Conservation (phyloP, 2,113 vertebrate genomes). For the Ardeotis arabs region DNA sequence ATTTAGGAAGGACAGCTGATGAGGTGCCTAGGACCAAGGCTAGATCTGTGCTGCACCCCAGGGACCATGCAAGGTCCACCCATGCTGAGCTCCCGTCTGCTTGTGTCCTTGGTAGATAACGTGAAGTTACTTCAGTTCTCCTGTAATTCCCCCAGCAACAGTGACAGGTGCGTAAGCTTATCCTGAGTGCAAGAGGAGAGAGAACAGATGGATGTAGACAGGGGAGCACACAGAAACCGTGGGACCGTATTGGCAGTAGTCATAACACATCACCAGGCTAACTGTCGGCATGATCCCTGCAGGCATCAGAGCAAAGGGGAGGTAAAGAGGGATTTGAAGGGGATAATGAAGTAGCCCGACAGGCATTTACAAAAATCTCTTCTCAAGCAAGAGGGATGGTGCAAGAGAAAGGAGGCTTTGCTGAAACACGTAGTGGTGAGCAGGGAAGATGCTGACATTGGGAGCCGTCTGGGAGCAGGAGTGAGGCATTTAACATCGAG, state of each 20-base stretch:
- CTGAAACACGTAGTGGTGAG: rapidly evolving
- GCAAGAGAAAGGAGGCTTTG: neutral
- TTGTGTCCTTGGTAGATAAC: neutral
- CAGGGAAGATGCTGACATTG: neutral
- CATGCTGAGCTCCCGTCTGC: rapidly evolving
- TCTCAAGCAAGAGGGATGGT: neutral
- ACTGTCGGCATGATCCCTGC: neutral
- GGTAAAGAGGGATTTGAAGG: neutral
- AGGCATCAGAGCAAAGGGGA: neutral
- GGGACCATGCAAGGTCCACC: rapidly evolving
- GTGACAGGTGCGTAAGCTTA: neutral
- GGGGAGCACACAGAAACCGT: rapidly evolving
- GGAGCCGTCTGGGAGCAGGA: neutral
- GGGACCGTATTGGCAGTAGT: constrained; percentile 16
- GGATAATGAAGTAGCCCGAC: neutral
- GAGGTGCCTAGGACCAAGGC: too few species aligned
- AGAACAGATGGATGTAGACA: constrained; percentile 31
- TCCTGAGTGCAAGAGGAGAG: neutral
- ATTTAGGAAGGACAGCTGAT: rapidly evolving
- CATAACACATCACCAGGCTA: neutral
- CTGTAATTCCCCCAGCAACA: neutral
- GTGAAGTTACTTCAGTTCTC: neutral
- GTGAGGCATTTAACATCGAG: neutral
- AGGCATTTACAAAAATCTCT: neutral
- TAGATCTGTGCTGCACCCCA: neutral